Evolutionary conservation across 2,797 vertebrate genomes (phyloP).

Genomic region (Antrozous pallidus): DNA sequence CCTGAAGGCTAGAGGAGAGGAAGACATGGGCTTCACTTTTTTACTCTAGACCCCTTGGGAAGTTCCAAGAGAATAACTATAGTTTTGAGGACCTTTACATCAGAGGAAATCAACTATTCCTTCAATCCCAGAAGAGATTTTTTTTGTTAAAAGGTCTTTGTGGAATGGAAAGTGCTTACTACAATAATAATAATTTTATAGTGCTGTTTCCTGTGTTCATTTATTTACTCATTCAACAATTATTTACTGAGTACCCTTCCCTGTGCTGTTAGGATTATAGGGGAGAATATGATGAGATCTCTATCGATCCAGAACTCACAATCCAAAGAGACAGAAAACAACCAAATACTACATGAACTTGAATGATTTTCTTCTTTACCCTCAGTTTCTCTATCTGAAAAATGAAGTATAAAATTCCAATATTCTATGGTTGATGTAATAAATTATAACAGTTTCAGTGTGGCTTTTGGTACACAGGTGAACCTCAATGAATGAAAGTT

Average conservation of each 20-base stretch:
- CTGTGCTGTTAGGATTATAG: neutral
- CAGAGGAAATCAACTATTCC: neutral
- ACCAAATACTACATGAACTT: neutral
- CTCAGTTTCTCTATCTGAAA: neutral
- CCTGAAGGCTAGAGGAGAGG: neutral
- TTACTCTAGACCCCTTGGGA: neutral
- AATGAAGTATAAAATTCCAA: neutral
- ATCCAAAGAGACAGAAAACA: neutral
- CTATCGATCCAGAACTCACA: neutral
- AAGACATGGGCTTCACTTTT: neutral
- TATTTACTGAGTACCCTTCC: neutral
- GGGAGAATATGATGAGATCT: neutral
- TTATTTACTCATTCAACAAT: neutral
- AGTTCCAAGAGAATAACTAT: neutral
- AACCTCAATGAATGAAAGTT: neutral
- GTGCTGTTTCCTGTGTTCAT: neutral
- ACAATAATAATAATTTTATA: slow-evolving; percentile 2
- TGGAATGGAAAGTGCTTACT: neutral
- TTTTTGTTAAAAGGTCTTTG: neutral
- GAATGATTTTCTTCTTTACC: neutral
- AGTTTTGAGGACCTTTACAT: neutral
- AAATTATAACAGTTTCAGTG: neutral
- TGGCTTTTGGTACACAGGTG: neutral
- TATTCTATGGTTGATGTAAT: neutral
- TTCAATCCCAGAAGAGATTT: neutral